Evolutionary conservation across 2,797 vertebrate genomes (phyloP).

Genomic region (Falco biarmicus): DNA sequence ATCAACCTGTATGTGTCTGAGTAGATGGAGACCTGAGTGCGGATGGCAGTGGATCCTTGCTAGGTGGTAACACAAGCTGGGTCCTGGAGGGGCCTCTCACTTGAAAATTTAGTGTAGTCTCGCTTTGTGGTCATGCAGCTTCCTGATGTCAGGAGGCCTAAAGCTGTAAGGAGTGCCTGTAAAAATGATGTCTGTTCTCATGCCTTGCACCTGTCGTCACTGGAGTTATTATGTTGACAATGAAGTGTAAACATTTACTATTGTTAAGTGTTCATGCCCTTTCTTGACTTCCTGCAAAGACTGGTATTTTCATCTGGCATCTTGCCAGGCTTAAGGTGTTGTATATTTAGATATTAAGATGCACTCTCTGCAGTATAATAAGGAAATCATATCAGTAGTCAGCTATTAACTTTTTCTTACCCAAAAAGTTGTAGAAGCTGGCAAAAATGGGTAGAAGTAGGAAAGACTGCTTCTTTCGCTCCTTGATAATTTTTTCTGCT

Average conservation of each 20-base stretch:
- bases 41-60: background rate
- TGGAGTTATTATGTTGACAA: background rate
- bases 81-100: background rate
- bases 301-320: background rate
- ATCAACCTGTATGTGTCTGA: rapidly evolving
- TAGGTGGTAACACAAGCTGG: background rate
- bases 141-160: background rate
- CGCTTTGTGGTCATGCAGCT: background rate
- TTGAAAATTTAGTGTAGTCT: background rate
- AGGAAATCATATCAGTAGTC: background rate
- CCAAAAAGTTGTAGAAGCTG: background rate
- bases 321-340: background rate
- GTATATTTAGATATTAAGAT: background rate
- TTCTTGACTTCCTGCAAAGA: background rate
- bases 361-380: background rate
- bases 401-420: background rate
- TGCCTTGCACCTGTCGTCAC: background rate
- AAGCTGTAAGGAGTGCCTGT: background rate
- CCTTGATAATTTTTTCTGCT: background rate
- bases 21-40: rapidly evolving
- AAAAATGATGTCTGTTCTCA: background rate
- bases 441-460: background rate
- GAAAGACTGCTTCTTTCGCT: background rate
- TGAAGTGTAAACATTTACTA: background rate
- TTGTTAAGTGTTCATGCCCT: background rate